These are phyloP conservation scores for Phoxinus phoxinus DNA, from an alignment of 2,113 vertebrate species.

Conservation along the genomic window DNA sequence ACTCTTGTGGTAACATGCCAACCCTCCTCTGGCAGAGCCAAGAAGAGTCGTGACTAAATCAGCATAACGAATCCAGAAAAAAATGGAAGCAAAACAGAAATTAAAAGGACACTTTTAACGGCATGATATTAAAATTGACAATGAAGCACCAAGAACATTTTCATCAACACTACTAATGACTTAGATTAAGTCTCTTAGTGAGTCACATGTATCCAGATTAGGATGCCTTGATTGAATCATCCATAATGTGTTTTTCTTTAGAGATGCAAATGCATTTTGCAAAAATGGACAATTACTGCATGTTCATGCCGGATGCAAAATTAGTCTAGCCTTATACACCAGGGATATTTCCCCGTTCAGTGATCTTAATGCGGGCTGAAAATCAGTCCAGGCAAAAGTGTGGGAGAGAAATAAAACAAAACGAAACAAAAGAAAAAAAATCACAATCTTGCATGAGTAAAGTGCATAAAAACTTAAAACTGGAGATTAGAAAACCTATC, in stretches of 20 bases:
- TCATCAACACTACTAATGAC: not conserved
- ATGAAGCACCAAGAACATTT: conserved; percentile 21
- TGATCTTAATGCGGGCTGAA: not conserved
- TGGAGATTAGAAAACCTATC: conserved; percentile 66
- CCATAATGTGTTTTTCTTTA: not conserved
- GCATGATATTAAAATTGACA: conserved; percentile 12
- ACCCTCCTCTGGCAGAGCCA: not conserved
- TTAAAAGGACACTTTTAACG: not conserved
- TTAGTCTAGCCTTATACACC: conserved; percentile 19
- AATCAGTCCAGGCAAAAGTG: conserved; percentile 43
- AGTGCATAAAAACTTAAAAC: conserved; percentile 81
- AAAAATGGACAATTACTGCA: conserved; percentile 21
- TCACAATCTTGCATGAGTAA: conserved; percentile 68
- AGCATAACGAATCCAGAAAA: not conserved
- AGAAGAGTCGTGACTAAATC: not conserved
- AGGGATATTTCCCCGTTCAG: not conserved
- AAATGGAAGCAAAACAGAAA: not conserved
- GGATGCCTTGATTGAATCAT: not conserved
- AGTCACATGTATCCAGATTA: not conserved
- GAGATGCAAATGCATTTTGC: not conserved
- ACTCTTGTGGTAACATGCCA: not conserved
- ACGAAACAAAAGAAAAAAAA: conserved; percentile 36
- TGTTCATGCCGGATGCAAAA: conserved; percentile 14
- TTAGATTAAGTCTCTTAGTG: not conserved
- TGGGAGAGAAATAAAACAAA: conserved; percentile 49